Base-by-base conservation (phyloP, 1,140 invertebrate species). In the Lanistes nyassanus region DNA sequence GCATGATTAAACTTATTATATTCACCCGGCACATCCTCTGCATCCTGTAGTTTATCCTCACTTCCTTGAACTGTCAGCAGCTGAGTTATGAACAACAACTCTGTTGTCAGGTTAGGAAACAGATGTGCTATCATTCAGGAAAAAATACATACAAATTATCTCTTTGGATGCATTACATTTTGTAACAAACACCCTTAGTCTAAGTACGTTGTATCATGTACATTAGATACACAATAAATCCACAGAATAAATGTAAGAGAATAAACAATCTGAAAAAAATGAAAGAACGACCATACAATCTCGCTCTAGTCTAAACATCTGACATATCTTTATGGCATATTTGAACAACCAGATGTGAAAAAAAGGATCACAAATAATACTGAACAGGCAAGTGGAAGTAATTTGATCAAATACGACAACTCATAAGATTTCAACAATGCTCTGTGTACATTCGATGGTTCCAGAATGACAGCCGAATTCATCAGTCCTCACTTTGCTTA, bases 11-110 rank as follows among this genome's bases (percentile, higher is more conserved):
- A 23, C n/a, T 21, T 29, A 21, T 13, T n/a, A 4, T 74, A 26
- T 51, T 31, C n/a, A n/a, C 4, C 23, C 39, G 26, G 42, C 26
- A 53, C 6, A 51, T 26, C 26, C 39, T 42, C 26, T 11, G 31
- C 29, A 34, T 71, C 62, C 42, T 51, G 47, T 21, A 76, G 76
- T 31, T n/a, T n/a, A n/a, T 77, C 26, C n/a, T 81, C 77, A 65
- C 58, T 68, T 56, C 81, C 82, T 34, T 77, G 76, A 6, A 84
- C 78, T 66, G 90, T 91, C 47, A 93, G 80, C 29, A 93, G 84
- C 34, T 91, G 88, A 60, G 92, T 87, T 9, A 92, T 80, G 84
- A 92, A 92, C 85, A 92, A 91, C 39, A 93, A 83, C 86, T 93
- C 92, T 72, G 90, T 90, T 78, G 91, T 90, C 23, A 92, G 83